Evolutionary conservation across 2,113 vertebrate species (phyloP), one percentile per base, ranked within the genome.

Genomic region (Pipa parva): DNA sequence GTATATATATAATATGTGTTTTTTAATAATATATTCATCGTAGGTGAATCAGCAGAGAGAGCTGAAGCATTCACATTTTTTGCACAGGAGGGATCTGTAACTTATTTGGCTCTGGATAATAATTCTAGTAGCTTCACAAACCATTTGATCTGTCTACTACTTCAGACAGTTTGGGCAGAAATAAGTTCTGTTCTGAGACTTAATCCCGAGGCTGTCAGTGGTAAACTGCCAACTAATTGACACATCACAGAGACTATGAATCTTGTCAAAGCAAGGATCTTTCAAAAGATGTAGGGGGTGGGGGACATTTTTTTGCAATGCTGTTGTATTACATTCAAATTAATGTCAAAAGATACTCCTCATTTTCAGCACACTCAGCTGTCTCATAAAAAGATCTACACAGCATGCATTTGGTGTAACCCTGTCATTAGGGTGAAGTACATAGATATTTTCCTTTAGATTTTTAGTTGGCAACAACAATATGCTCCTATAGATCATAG

Each of bases 191-290:
- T 70, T 70, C 66, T 61, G 66, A 70, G 66, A 61, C 66, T 70
- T 70, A 70, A 70, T 70, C 66, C 66, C 61, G 66, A 61, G 66
- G 66, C 66, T 70, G 66, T 70, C 66, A 70, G 66, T 70, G 66
- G 66, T 70, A 70, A 70, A 70, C 66, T 70, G 66, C 66, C 66
- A 70, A 70, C 66, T 70, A 70, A 70, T 61, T 70, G 66, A 70
- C 66, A 70, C 66, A 70, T 70, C 66, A 70, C 58, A 70, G 66
- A 68, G 48, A 70, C 48, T 70, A 70, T 60, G 66, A 70, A 70
- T 70, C 66, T 70, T 70, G 66, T 70, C 66, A 70, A 70, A 70
- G 66, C 58, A 70, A 70, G 66, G 58, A 70, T 61, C 66, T 70
- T 61, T 70, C 57, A 61, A 70, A 61, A 70, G 66, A 70, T 60